Percentiles rank a stretch among this genome's conserved stretches.
phyloP scores from a whole-genome alignment of 2,797 vertebrate genomes.

The Sphenodon punctatus region DNA sequence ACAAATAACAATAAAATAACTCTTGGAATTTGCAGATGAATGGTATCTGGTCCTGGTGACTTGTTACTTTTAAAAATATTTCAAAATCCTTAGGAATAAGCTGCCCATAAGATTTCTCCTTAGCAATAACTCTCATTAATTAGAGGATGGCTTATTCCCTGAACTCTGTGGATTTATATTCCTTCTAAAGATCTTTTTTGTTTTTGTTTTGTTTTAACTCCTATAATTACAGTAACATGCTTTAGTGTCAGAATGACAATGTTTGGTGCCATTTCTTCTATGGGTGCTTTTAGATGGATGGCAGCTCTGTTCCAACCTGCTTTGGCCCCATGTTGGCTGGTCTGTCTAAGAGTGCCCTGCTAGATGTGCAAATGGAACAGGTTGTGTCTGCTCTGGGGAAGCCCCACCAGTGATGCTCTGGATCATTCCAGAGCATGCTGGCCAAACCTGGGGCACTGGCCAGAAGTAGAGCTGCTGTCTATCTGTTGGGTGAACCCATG shows the following conservation, averaged over 20 bases:
- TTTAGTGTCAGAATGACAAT: background rate
- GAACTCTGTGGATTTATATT: background rate
- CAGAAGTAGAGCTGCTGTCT: no score
- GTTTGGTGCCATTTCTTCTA: background rate
- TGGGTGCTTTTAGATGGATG: no score
- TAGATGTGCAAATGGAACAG: no score
- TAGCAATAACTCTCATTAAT: background rate
- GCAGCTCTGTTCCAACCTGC: no score
- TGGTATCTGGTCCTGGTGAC: no score
- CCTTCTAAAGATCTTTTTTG: background rate
- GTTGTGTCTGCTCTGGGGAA: no score
- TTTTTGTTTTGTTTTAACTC: background rate
- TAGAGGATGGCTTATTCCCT: background rate
- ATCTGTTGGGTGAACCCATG: no score
- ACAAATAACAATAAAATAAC: background rate
- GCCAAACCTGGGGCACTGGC: no score
- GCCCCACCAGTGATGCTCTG: no score
- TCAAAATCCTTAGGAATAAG: background rate
- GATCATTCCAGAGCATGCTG: no score
- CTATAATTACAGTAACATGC: background rate
- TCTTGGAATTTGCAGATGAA: background rate
- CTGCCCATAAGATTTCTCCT: background rate
- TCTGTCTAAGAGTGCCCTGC: no score
- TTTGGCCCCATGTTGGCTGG: no score
- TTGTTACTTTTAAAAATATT: background rate